Evolutionary conservation across 1,140 invertebrate species (phyloP).

Genomic region (Acyrthosiphon pisum): DNA sequence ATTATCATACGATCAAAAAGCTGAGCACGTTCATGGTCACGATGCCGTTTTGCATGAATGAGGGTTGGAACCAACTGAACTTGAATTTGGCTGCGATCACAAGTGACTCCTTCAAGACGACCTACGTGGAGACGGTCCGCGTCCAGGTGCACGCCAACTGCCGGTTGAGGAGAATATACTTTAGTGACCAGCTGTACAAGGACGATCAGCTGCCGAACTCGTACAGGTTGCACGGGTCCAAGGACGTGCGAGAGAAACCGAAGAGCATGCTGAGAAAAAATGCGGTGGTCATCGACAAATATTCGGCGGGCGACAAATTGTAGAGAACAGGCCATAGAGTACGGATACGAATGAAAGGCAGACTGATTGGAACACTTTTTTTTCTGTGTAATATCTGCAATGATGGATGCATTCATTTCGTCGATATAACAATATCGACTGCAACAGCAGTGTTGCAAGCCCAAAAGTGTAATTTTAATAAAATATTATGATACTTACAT

Average conservation of each 20-base stretch:
- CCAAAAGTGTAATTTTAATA: too few species aligned
- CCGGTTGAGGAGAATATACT: constrained; percentile 89
- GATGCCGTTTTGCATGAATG: constrained; percentile 90
- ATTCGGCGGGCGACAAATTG: not conserved
- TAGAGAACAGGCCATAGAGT: too few species aligned
- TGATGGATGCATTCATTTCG: too few species aligned
- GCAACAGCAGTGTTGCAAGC: too few species aligned
- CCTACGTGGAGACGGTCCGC: constrained; percentile 89
- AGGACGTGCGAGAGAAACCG: not conserved
- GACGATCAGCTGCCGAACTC: constrained; percentile 89
- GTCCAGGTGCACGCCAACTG: constrained; percentile 95
- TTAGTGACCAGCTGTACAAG: constrained; percentile 86
- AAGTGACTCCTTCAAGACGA: constrained; percentile 87
- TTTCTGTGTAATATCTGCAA: too few species aligned
- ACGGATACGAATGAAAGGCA: too few species aligned
- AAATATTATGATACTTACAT: too few species aligned
- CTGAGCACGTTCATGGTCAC: constrained; percentile 91
- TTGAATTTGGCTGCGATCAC: constrained; percentile 93
- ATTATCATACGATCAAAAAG: constrained; percentile 91
- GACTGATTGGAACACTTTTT: too few species aligned
- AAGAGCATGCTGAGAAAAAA: not conserved
- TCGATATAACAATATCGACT: too few species aligned
- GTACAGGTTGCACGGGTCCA: constrained; percentile 64
- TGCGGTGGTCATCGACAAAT: not conserved
- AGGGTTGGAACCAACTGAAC: constrained; percentile 89